Evolutionary conservation across 2,113 vertebrate species (phyloP).

Genomic region (Pelecanoides urinatrix): DNA sequence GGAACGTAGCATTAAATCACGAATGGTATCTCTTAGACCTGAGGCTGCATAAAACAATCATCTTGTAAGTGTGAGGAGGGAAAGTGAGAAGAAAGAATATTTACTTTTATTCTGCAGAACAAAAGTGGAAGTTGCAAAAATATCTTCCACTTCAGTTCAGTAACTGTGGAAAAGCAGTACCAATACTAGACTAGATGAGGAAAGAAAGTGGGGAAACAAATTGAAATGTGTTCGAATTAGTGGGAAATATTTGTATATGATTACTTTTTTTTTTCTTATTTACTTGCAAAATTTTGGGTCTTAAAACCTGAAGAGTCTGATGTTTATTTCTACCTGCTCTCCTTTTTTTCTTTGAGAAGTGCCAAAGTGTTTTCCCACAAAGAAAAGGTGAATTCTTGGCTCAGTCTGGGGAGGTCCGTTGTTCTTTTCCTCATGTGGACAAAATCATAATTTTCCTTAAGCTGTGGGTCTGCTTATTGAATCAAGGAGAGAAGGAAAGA

Average conservation of each 20-base stretch:
- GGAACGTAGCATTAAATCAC: not conserved
- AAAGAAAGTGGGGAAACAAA: not conserved
- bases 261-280: not conserved
- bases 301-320: not conserved
- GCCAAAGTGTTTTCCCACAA: not conserved
- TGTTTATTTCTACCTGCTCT: not conserved
- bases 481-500: constrained; percentile 2
- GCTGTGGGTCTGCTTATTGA: not conserved
- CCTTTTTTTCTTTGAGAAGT: not conserved
- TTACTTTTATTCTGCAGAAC: not conserved
- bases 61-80: not conserved
- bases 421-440: not conserved
- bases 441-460: not conserved
- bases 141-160: not conserved
- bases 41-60: not conserved
- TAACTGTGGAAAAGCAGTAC: not conserved
- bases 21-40: not conserved
- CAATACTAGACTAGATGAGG: not conserved
- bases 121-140: not conserved
- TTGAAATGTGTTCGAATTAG: not conserved
- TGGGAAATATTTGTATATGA: not conserved
- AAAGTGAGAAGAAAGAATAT: not conserved
- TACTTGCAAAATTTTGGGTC: not conserved
- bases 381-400: not conserved
- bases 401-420: not conserved